These are phyloP conservation scores for Columbina picui DNA, from an alignment of 2,113 vertebrate genomes.

Conservation along the genomic window DNA sequence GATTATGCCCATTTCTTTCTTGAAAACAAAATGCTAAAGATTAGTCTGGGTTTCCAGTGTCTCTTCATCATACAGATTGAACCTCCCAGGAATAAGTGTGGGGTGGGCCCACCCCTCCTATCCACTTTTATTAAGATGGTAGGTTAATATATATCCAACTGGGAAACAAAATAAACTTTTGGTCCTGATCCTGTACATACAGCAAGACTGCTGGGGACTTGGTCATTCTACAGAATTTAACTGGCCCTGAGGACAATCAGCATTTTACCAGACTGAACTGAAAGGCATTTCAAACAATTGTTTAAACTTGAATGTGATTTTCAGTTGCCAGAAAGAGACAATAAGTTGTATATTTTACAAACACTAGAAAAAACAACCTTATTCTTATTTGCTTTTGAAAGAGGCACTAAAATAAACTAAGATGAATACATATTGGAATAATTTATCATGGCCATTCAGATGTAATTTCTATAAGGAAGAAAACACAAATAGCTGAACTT, in stretches of 20 bases:
- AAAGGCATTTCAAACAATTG: conserved; percentile 17
- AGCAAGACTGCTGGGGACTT: neutral
- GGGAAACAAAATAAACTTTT: conserved; percentile 12
- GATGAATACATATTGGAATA: neutral
- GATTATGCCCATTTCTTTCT: neutral
- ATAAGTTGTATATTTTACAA: conserved; percentile 26
- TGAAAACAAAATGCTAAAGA: conserved; percentile 38
- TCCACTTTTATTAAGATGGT: neutral
- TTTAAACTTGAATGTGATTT: conserved; percentile 1
- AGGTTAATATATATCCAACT: neutral
- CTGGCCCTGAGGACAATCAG: neutral
- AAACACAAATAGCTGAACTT: conserved; percentile 34
- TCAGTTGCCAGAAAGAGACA: conserved; percentile 42
- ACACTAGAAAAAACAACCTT: conserved; percentile 9
- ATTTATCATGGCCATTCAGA: conserved; percentile 29
- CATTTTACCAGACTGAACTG: neutral
- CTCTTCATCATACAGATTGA: conserved; percentile 14
- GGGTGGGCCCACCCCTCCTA: neutral
- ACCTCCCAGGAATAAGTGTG: neutral
- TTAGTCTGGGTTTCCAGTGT: neutral
- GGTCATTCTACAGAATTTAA: neutral
- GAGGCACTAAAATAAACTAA: neutral
- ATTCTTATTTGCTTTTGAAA: conserved; percentile 22
- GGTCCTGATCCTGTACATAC: neutral
- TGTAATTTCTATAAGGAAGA: neutral